These are phyloP conservation scores for Kuschelorhynchus macadamiae DNA, from an alignment of 2,888 invertebrate genomes.

Conservation along the genomic window DNA sequence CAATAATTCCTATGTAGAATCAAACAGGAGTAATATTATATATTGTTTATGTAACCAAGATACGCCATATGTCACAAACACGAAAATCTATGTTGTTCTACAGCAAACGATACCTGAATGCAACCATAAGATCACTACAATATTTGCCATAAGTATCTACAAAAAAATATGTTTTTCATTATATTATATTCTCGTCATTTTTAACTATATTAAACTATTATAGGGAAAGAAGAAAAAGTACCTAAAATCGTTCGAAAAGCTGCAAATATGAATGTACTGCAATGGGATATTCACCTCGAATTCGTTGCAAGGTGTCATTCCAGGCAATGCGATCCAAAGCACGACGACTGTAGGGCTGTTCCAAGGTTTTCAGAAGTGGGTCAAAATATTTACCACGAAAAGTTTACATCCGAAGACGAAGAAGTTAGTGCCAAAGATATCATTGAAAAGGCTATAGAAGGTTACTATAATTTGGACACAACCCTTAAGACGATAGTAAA, in stretches of 20 bases:
- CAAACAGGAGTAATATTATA: too few species aligned
- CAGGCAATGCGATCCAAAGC: slow-evolving; percentile 27
- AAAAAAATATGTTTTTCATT: too few species aligned
- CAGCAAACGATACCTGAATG: too few species aligned
- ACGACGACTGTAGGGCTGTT: slow-evolving; percentile 31
- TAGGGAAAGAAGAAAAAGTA: slow-evolving; percentile 30
- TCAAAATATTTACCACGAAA: slow-evolving; percentile 28
- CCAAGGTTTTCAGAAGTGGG: slow-evolving; percentile 31
- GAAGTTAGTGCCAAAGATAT: slow-evolving; percentile 10
- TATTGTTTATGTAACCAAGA: too few species aligned
- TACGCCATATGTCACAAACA: too few species aligned
- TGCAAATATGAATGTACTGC: slow-evolving; percentile 29
- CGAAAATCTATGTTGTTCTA: too few species aligned
- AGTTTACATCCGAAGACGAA: background rate
- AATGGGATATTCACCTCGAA: slow-evolving; percentile 40
- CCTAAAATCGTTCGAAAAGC: slow-evolving; percentile 19
- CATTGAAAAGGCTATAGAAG: slow-evolving; percentile 13
- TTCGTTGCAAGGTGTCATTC: slow-evolving; percentile 38
- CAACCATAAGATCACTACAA: too few species aligned
- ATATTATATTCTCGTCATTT: too few species aligned
- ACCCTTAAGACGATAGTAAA: too few species aligned
- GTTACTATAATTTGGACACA: slow-evolving; percentile 9
- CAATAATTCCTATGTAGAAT: too few species aligned
- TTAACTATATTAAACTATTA: background rate
- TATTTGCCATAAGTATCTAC: too few species aligned